These are phyloP conservation scores for Sylvilagus floridanus DNA, from an alignment of 2,797 vertebrate species.

Conservation along the genomic window DNA sequence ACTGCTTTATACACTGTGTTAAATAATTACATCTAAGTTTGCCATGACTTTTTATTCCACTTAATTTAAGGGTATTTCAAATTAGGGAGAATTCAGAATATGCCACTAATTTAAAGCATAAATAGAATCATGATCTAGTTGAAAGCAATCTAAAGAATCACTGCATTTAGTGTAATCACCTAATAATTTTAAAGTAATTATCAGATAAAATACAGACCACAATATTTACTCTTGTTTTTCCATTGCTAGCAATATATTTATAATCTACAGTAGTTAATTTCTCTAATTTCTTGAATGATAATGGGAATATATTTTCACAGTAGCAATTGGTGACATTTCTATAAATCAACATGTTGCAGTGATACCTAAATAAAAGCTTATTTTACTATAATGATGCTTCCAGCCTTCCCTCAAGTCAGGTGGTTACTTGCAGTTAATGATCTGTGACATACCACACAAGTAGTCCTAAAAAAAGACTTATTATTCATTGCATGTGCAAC, in stretches of 20 bases:
- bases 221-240: constrained; percentile 72
- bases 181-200: constrained; percentile 66
- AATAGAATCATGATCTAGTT: not conserved
- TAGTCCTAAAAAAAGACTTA: constrained; percentile 96
- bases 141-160: constrained; percentile 53
- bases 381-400: constrained; percentile 96
- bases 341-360: constrained; percentile 93
- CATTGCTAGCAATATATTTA: constrained; percentile 78
- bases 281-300: constrained; percentile 87
- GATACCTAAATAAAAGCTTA: constrained; percentile 94
- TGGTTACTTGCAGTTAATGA: constrained; percentile 96
- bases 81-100: constrained; percentile 4
- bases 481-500: constrained; percentile 99
- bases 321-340: constrained; percentile 92
- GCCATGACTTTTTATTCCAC: not conserved
- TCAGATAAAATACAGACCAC: constrained; percentile 70
- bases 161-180: constrained; percentile 24
- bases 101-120: not conserved
- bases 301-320: constrained; percentile 87
- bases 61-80: constrained; percentile 58
- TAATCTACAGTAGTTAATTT: constrained; percentile 77
- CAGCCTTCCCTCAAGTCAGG: constrained; percentile 96
- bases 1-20: not conserved
- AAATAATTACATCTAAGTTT: not conserved
- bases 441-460: constrained; percentile 99